Conservation (phyloP, 2,797 vertebrate species). For the Danio choprae region DNA sequence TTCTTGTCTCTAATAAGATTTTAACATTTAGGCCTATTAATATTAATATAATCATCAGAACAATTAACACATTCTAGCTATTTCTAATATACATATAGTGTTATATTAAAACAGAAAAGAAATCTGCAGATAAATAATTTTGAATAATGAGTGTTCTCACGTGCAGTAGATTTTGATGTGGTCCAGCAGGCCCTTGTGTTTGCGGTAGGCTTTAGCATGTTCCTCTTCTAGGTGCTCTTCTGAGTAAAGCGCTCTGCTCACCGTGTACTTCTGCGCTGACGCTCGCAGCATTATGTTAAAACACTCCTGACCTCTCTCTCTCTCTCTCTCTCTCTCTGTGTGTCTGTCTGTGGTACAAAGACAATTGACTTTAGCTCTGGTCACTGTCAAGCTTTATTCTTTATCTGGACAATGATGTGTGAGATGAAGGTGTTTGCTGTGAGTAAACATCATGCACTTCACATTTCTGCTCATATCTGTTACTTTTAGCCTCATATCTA, state of each 20-base stretch:
- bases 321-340: no score
- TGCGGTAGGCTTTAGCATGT: constrained; percentile 82
- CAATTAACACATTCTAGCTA: no score
- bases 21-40: no score
- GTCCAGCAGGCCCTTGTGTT: constrained; percentile 83
- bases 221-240: constrained; percentile 83
- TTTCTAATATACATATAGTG: no score
- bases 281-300: constrained; percentile 77
- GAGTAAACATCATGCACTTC: constrained; percentile 23
- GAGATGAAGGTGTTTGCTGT: not conserved
- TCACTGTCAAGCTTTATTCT: constrained; percentile 23
- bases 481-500: not conserved
- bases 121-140: no score
- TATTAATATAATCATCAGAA: no score
- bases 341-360: constrained; percentile 30
- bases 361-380: not conserved
- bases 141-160: constrained; percentile 75
- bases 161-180: constrained; percentile 82
- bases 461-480: not conserved
- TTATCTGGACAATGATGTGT: constrained; percentile 13
- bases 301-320: no score
- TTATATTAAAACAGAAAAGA: no score
- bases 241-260: constrained; percentile 88
- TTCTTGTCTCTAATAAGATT: no score
- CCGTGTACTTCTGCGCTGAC: constrained; percentile 82